These are phyloP conservation scores for Otus sunia DNA, from an alignment of 2,113 vertebrate species.

Conservation along the genomic window DNA sequence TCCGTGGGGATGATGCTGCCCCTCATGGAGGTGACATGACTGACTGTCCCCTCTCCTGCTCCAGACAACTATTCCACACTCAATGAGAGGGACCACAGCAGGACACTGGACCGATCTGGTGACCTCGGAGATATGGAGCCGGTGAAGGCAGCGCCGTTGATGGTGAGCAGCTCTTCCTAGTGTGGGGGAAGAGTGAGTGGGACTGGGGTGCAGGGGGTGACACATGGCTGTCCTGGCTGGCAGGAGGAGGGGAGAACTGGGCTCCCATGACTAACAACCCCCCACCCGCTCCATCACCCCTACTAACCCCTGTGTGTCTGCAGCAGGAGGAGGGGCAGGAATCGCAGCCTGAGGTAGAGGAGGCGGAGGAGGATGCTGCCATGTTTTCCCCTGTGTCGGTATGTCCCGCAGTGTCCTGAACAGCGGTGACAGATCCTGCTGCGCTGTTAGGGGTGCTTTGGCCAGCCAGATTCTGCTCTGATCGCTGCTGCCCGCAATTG, in stretches of 20 bases:
- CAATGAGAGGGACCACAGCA: conserved; percentile 87
- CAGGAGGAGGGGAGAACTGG: not conserved
- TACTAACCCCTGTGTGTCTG: conserved; percentile 76
- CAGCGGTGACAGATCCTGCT: conserved; percentile 19
- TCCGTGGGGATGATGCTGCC: not conserved
- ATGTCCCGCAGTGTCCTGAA: conserved; percentile 54
- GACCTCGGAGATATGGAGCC: conserved; percentile 83
- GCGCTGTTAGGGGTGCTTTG: conserved; percentile 7
- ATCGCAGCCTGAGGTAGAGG: conserved; percentile 68
- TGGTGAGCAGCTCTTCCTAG: conserved; percentile 61
- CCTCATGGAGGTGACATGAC: fast-evolving
- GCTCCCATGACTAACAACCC: not conserved
- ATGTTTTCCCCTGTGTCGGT: conserved; percentile 57
- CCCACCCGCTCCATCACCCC: not conserved
- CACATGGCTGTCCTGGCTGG: not conserved
- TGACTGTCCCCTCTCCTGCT: not conserved
- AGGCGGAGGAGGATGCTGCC: conserved; percentile 62
- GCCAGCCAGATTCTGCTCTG: not conserved
- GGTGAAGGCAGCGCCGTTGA: conserved; percentile 78
- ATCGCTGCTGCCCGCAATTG: not conserved
- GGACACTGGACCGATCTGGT: conserved; percentile 87
- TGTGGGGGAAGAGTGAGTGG: fast-evolving
- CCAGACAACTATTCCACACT: conserved; percentile 86
- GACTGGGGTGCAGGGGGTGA: not conserved
- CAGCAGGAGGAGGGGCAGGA: conserved; percentile 78